Evolutionary conservation across 2,113 vertebrate species (phyloP), one percentile per base, ranked within the genome.

Genomic region (Siphamia tubifer): DNA sequence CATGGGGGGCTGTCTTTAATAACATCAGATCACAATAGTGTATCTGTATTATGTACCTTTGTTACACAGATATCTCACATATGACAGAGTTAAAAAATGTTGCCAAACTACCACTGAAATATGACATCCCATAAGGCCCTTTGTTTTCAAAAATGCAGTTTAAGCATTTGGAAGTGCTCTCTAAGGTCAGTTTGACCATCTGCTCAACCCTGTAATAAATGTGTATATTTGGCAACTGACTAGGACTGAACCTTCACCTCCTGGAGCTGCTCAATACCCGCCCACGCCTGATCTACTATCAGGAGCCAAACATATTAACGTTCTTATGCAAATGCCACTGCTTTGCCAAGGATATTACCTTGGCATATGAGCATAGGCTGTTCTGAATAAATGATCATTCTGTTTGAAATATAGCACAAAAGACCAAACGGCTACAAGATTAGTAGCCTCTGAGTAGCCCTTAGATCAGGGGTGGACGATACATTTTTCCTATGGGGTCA

Each of bases 141-240:
- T 65, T 70, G 64, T 54, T 76, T 68, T 40, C n/a, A 19, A 24
- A 52, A 67, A 55, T 20, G 40, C 56, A 74, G 57, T 42, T 58
- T 39, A 55, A 30, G 27, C 52, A 55, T 31, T 76, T 72, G 68
- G 74, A 79, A 65, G 32, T 1, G 17, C 47, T 48, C 77, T 9
- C 36, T 51, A 8, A 65, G 76, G 72, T 79, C 75, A 77, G 54
- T 55, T 44, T 28, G 39, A 69, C 76, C 81, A 84, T 82, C 83
- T 84, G 81, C 45, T 60, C 34, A 23, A 42, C 25, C 1, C n/a
- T n/a, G 47, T 57, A 36, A n/a, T 25, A n/a, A 44, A 68, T 53
- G 56, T 57, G 47, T 47, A n/a, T 35, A 36, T 75, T 48, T 76
- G 76, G 76, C 75, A 71, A 8, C 19, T 8, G 24, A 49, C 47